A percentile compares a stretch with the other conserved stretches of the same genome.
phyloP scores from a whole-genome alignment of 1,140 invertebrate genomes.

The Calosoma granatense region DNA sequence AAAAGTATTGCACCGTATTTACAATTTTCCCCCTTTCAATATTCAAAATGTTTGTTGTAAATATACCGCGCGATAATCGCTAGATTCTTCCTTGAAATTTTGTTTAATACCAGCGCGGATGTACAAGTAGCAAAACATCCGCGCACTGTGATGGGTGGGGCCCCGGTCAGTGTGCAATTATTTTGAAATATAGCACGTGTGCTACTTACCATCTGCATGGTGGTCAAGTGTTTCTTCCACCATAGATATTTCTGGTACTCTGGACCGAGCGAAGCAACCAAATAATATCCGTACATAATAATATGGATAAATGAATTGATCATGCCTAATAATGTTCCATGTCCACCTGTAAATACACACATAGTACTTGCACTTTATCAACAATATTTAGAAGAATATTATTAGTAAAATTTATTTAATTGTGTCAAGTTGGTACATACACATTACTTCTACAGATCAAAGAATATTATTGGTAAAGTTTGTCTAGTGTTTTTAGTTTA shows the following conservation, averaged over 20 bases:
- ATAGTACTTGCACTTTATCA: background rate
- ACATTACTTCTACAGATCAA: too few relatives aligned
- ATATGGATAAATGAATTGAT: slow-evolving; percentile 81
- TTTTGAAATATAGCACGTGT: background rate
- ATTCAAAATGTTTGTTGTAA: too few relatives aligned
- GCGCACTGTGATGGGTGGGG: background rate
- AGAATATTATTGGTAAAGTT: too few relatives aligned
- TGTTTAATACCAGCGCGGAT: too few relatives aligned
- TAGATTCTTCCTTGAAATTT: too few relatives aligned
- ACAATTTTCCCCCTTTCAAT: too few relatives aligned
- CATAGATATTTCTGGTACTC: slow-evolving; percentile 75
- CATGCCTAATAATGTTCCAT: slow-evolving; percentile 68
- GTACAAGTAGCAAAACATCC: background rate
- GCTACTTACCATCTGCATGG: slow-evolving; percentile 63
- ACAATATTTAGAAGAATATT: background rate
- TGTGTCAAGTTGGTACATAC: background rate
- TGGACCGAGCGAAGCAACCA: slow-evolving; percentile 70
- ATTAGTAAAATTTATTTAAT: background rate
- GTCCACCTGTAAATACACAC: slow-evolving; percentile 51
- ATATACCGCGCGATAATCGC: too few relatives aligned
- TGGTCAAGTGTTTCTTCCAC: slow-evolving; percentile 88
- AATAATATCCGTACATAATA: slow-evolving; percentile 78
- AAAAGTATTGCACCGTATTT: too few relatives aligned
- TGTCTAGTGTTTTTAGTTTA: too few relatives aligned
- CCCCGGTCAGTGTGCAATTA: background rate